These are phyloP conservation scores for Heliothis peltigera DNA, from an alignment of 2,888 invertebrate genomes.

Conservation along the genomic window DNA sequence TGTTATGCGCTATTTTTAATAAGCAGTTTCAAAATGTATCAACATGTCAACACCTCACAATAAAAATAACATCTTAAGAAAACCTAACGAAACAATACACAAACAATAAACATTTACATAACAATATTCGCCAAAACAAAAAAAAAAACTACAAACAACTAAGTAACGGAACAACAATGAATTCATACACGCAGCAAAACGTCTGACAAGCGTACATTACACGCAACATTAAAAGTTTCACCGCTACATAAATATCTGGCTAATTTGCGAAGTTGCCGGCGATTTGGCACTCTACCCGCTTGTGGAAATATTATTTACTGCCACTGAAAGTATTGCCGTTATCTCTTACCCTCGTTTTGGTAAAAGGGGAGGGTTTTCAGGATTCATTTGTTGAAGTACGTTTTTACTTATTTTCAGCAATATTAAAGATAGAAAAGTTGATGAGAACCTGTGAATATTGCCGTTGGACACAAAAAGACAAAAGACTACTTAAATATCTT, in stretches of 20 bases:
- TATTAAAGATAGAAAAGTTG: conserved; percentile 3
- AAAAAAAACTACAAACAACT: conserved; percentile 45
- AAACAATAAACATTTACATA: conserved; percentile 23
- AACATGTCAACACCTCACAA: not conserved
- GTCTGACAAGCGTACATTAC: conserved; percentile 68
- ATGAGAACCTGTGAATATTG: not conserved
- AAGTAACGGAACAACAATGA: conserved; percentile 56
- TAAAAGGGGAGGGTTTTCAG: not conserved
- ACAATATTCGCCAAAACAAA: conserved; percentile 12
- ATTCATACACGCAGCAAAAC: conserved; percentile 62
- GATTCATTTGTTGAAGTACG: conserved; percentile 17
- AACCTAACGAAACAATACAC: not conserved
- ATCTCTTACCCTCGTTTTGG: conserved; percentile 40
- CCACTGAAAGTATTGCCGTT: conserved; percentile 46
- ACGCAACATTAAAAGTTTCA: conserved; percentile 80
- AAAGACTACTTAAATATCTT: no score
- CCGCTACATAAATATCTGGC: conserved; percentile 78
- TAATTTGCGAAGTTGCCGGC: conserved; percentile 73
- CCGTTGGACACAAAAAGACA: not conserved
- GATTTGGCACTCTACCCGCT: conserved; percentile 55
- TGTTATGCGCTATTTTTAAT: no score
- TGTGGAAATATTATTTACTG: conserved; percentile 57
- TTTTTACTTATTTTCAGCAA: conserved; percentile 3
- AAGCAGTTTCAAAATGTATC: not conserved
- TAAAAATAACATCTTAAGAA: not conserved